Evolutionary conservation across 2,888 invertebrate species (phyloP), one percentile per base, ranked within the genome.

Genomic region (Leucania comma): DNA sequence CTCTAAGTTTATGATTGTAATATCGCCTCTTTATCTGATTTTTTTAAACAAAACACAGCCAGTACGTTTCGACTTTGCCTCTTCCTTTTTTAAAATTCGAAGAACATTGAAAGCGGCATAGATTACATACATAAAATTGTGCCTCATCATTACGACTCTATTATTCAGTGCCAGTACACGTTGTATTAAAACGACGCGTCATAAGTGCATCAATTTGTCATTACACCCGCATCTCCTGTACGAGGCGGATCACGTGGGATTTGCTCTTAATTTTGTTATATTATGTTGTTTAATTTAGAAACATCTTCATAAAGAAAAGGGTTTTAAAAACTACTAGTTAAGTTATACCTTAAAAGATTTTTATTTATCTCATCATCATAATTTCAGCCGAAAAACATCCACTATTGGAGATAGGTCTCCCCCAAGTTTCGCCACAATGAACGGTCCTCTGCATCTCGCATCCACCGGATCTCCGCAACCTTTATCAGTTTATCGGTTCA

Each of bases 131-230:
- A 86, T 80, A 53, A 51, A 35, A 80, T 86, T 88, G 78, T 88
- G 94, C 92, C 69, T 66, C 78, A 88, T 95, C 95, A 95, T 89
- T 81, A 86, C 85, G 68, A 80, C 88, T 92, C 91, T 93, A 94
- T 94, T 92, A 95, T 92, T 95, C 93, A 94, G 89, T 91, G 92
- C 89, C 92, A 90, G 89, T 91, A 90, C 90, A 90, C 89, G 81
- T 78, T 76, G 78, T 83, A 88, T 85, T 80, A 85, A 85, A 85
- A 82, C 54, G 84, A 82, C 65, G 86, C 83, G 90, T 92, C 91
- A 91, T 89, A 88, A 82, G 86, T 85, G 82, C 86, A 88, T 91
- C 93, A 91, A 93, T 93, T 93, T 93, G 93, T 94, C 93, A 93
- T 91, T 90, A 87, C 75, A 86, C 93, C 94, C 93, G 93, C 93